Conservation (phyloP, 1,140 invertebrate genomes). For the Oscheius sp. region DNA sequence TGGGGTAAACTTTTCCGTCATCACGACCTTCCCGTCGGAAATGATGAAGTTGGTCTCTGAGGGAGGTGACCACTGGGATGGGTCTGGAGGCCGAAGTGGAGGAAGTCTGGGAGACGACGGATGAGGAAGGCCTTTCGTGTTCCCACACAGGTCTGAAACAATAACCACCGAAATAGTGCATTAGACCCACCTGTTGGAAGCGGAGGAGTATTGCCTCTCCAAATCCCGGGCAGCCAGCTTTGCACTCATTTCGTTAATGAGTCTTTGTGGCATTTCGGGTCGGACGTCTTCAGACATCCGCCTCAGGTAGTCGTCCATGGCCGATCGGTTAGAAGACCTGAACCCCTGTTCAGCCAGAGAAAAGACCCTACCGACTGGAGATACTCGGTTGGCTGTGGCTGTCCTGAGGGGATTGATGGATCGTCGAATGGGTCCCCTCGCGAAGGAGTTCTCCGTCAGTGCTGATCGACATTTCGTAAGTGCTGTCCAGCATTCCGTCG, state of each 20-base stretch:
- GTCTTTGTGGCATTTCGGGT: not conserved
- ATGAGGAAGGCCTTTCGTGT: not conserved
- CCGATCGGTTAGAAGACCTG: not conserved
- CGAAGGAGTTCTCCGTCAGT: not conserved
- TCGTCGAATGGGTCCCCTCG: not conserved
- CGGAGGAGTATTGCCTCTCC: not conserved
- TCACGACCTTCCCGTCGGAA: not conserved
- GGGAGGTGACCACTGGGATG: not conserved
- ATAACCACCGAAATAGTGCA: not conserved
- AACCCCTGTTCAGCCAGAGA: not conserved
- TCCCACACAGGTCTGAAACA: not conserved
- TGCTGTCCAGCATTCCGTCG: conserved; percentile 7
- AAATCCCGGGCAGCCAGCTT: not conserved
- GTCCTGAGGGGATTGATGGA: not conserved
- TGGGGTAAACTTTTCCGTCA: conserved; percentile 3
- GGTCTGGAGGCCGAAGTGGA: not conserved
- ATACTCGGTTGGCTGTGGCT: not conserved
- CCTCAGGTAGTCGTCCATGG: not conserved
- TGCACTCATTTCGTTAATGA: conserved; percentile 19
- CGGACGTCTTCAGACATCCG: not conserved
- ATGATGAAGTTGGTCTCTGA: not conserved
- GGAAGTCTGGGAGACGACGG: not conserved
- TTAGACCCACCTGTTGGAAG: not conserved
- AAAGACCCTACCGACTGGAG: not conserved
- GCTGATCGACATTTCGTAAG: conserved; percentile 6